phyloP scores from a whole-genome alignment of 2,797 vertebrate species.

The Podarcis siculus region DNA sequence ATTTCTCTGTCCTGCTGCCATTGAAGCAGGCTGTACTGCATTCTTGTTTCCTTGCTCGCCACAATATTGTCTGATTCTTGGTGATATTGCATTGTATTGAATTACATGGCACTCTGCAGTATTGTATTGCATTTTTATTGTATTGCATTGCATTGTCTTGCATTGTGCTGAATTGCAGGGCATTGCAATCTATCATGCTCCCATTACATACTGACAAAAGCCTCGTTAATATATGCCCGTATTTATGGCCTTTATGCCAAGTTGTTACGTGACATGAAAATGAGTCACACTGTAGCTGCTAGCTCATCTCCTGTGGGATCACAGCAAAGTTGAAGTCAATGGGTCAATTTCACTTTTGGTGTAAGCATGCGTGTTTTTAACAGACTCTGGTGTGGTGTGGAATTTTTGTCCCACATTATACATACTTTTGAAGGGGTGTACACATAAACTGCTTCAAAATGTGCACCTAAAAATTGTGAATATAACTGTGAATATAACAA shows the following conservation, averaged over 20 bases:
- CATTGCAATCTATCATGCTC: slow-evolving; percentile 43
- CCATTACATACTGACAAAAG: slow-evolving; percentile 13
- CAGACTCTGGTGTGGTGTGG: not conserved
- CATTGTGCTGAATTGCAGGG: slow-evolving; percentile 27
- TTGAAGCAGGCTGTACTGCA: slow-evolving; percentile 6
- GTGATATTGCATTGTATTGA: slow-evolving; percentile 27
- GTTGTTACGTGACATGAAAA: not conserved
- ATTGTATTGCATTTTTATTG: slow-evolving; percentile 32
- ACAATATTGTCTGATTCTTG: slow-evolving; percentile 26
- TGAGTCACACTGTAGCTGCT: not conserved
- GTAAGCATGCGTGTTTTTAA: not conserved
- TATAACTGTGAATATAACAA: not conserved
- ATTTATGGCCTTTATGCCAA: slow-evolving; percentile 33
- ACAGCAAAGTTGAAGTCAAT: not conserved
- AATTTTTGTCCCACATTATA: not conserved
- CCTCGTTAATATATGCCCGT: slow-evolving; percentile 25
- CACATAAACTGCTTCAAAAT: not conserved
- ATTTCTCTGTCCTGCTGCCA: slow-evolving; percentile 14
- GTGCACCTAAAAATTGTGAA: not conserved
- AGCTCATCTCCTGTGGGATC: not conserved
- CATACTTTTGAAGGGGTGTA: not conserved
- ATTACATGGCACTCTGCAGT: slow-evolving; percentile 20
- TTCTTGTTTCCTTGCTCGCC: not conserved
- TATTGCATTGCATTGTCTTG: slow-evolving; percentile 18
- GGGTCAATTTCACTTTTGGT: not conserved